Evolutionary conservation across 2,888 invertebrate genomes (phyloP), one percentile per base, ranked within the genome.

Genomic region (Melipona beecheii): DNA sequence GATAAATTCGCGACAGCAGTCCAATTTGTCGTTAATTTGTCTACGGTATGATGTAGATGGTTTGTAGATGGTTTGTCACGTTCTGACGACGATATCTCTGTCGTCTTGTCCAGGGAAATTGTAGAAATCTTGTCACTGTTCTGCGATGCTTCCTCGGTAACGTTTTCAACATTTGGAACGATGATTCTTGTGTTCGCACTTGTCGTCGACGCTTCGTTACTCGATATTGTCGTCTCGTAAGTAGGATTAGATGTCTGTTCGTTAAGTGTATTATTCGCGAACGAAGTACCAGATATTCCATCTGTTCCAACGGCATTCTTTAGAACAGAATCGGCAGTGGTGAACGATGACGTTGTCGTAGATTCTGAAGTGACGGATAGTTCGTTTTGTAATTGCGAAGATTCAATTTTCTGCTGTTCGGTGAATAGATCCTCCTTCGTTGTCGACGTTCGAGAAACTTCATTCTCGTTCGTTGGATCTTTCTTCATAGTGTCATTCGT

Each of bases 321-420:
- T 2, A 31, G 21, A 6, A 5, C 2, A 31, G 3, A 2, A 2
- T 50, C 27, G 2, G 6, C 0, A 3, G 4, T 21, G 13, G 2
- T 21, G 13, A 15, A 31, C 4, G 31, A 19, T 3, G 27, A 21
- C 19, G 31, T 15, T 6, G 27, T 69, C 19, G 69, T 69, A 15
- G 52, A 19, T 36, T 69, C 31, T 0, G 21, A 21, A 21, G 31
- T 9, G 21, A 11, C 24, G 19, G 27, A 17, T 11, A 31, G 15
- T 54, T 49, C 31, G 13, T 19, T 65, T 31, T 66, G 43, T 3
- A 27, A 21, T 27, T 65, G 65, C 0, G 21, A 1, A 3, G 24
- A 19, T 36, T 65, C 74, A 2, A 73, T 31, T 19, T 64, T 27
- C 17, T 24, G 24, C 31, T 64, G 62, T 21, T 19, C 11, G 31